Base-by-base conservation (phyloP, 2,888 invertebrate genomes). In the Dynastes maya region DNA sequence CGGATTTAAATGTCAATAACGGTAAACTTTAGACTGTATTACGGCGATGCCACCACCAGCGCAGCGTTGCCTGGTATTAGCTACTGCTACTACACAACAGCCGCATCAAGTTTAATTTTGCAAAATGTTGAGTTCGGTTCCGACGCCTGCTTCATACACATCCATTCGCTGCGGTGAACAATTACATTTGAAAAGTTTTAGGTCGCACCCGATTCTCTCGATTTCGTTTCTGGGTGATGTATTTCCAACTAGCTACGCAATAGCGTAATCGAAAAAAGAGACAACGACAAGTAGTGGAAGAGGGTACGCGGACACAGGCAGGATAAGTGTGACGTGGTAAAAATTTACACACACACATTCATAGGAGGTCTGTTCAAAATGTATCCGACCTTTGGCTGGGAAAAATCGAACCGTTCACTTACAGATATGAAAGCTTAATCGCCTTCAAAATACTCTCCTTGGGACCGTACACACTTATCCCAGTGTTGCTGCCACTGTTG, bases 1-100 rank as follows among this genome's bases (percentile, higher is more conserved):
- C 82, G 82, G 81, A 82, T 81, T 78, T 80, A 79, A 80, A 82
- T 80, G 81, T 80, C 82, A 83, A 83, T 82, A 81, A 81, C 79
- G 79, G 78, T 80, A 81, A 71, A 79, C 81, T 79, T 80, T 74
- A 79, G 80, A 77, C 80, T 80, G 79, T 82, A 81, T 83, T 79
- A 64, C 63, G 67, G 53, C 16, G 49, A 45, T 16, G 22, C 55
- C 55, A 22, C 16, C n/a, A 22, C 55, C 16, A 58, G 8, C 53
- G n/a, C 22, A 22, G 16, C 45, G 45, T 45, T 45, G 40, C 40
- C 40, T 40, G 40, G 40, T 9, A 6, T 40, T 55, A 55, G 55
- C 55, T 16, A 9, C 3, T 5, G 29, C 32, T 63, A 11, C 13
- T n/a, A 32, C 8, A 49, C 45, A 49, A 22, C 22, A 49, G 27